A percentile compares a stretch with the other conserved stretches of the same genome.
Conservation (phyloP, 2,797 vertebrate genomes). For the Platyrinchus mystaceus region DNA sequence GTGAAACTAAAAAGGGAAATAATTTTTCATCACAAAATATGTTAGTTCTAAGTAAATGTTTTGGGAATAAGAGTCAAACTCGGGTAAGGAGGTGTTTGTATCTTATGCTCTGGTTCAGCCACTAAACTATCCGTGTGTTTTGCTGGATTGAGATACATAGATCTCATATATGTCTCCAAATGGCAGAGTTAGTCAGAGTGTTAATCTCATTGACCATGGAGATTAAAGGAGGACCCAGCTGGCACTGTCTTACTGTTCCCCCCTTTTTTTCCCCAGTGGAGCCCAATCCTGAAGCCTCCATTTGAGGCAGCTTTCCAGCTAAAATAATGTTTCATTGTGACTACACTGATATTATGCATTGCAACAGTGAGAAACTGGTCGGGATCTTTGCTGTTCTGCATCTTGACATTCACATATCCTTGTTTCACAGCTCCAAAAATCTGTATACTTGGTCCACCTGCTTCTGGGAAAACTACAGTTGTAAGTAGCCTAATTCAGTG, state of each 20-base stretch:
- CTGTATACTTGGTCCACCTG: conserved; percentile 78
- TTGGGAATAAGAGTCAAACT: not conserved
- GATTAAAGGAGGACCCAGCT: conserved; percentile 10
- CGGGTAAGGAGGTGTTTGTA: not conserved
- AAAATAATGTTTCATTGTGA: not conserved
- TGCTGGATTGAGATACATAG: not conserved
- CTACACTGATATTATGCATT: not conserved
- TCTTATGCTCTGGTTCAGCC: not conserved
- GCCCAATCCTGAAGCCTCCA: not conserved
- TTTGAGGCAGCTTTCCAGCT: not conserved
- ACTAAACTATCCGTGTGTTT: not conserved
- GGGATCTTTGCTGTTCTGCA: not conserved
- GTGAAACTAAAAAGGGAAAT: not conserved
- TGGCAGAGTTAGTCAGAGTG: not conserved
- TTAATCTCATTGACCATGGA: not conserved
- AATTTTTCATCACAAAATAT: not conserved
- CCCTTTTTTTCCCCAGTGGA: not conserved
- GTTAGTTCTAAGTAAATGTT: not conserved
- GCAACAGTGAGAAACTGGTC: not conserved
- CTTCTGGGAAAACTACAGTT: conserved; percentile 83
- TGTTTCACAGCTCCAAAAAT: conserved; percentile 76
- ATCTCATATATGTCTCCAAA: not conserved
- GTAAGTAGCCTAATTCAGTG: conserved; percentile 70
- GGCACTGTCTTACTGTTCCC: not conserved
- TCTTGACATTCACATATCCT: conserved; percentile 30